Evolutionary conservation across 2,888 invertebrate genomes (phyloP), one percentile per base, ranked within the genome.

Genomic region (Laothoe populi): DNA sequence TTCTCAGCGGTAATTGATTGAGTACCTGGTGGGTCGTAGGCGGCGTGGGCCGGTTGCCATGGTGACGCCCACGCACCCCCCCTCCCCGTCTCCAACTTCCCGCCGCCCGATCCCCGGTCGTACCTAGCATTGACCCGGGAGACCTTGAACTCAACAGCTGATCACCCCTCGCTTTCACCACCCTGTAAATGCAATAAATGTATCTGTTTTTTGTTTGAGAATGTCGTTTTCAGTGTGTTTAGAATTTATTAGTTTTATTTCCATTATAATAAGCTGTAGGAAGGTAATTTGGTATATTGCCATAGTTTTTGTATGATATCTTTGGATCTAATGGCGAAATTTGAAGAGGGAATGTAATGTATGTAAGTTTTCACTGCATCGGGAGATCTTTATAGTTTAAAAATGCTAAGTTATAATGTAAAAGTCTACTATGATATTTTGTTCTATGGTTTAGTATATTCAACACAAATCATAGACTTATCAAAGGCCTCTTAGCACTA

Each of bases 101-200:
- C 66, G 66, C 48, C 61, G 35, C 64, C 62, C 64, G 62, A 64
- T 48, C 64, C 66, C 48, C 63, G 45, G 64, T 63, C 63, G 62
- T 64, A 61, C 63, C 71, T 85, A 84, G 74, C 89, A 85, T 84
- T 88, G 90, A 90, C 90, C 90, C 88, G 85, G 87, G 67, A 81
- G 73, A 86, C 92, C 92, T 92, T 92, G 92, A 91, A 77, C 90
- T 83, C 78, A 80, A 67, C 87, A 90, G 88, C 88, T 87, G 90
- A 88, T 84, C 78, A 78, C 73, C 82, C 83, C 85, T 81, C 82
- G 82, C 73, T 73, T 68, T 64, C 57, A 53, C 23, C 60, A 53
- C 65, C 62, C 58, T 63, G 58, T 66, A 58, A 31, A 53, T 53
- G 31, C 53, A 48, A 59, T 48, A 49, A 46, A 35, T 48, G 24